Evolutionary conservation across 2,797 vertebrate species (phyloP), one percentile per base, ranked within the genome.

Genomic region (Tachyglossus aculeatus): DNA sequence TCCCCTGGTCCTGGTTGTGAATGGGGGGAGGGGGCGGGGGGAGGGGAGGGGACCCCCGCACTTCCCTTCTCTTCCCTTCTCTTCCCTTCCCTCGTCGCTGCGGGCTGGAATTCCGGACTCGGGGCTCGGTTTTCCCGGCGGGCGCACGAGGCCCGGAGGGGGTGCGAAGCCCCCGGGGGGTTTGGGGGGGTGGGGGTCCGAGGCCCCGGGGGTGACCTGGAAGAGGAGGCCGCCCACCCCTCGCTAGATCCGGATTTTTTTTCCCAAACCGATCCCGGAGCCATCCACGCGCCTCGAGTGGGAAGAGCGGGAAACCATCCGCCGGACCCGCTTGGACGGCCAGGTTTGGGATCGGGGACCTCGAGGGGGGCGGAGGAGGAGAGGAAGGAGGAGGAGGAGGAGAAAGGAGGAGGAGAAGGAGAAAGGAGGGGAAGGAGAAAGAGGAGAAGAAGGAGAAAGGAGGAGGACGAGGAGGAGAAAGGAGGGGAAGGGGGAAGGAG

Each of bases 1-100:
- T 94, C 95, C 85, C 71, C 69, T 19, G 71, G 60, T 53, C 75
- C 55, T 74, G 81, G 90, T 92, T 88, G 90, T 96, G 95, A 96
- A 97, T 95, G 96, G 93, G 91, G 90, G 92, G 66, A 68, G 74
- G 75, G 71, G 55, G 50, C n/a, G n/a, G 61, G 60, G 44, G 67
- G 32, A 59, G 41, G 82, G 74, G 89, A 88, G 77, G 88, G 84
- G 58, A 45, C 61, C 6, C 40, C 61, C 14, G 19, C 71, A 74
- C 18, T n/a, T n/a, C 44, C 56, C 38, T 2, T 64, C 16, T 24
- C 45, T 47, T 71, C 41, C 65, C 44, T 74, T 74, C 45, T 88
- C 67, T 74, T 75, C 71, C 71, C 83, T 75, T 67, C 64, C 67
- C 33, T 78, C 80, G 69, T 77, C 73, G 67, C 69, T 84, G 70